Percentiles rank a stretch among this genome's conserved stretches.
phyloP scores from a whole-genome alignment of 2,888 invertebrate genomes.

The Drosophila nigricruria region DNA sequence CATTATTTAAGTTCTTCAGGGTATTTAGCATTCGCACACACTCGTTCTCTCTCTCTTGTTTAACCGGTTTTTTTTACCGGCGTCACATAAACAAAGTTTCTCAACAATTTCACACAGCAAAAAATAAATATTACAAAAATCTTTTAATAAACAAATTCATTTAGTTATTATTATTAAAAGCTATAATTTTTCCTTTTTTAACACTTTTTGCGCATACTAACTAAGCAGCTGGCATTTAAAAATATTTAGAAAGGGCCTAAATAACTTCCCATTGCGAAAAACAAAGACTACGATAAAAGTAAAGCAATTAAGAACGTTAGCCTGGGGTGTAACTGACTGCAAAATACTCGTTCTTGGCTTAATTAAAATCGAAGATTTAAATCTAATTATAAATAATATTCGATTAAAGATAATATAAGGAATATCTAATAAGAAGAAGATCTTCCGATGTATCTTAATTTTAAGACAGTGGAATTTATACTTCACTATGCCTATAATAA shows the following conservation, averaged over 20 bases:
- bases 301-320: not conserved
- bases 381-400: not conserved
- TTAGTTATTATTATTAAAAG: slow-evolving; percentile 37
- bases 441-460: not conserved
- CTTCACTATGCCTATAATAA: too few relatives aligned
- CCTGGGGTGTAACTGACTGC: not conserved
- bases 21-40: not conserved
- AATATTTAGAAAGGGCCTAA: slow-evolving; percentile 40
- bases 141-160: slow-evolving; percentile 43
- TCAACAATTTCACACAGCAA: slow-evolving; percentile 24
- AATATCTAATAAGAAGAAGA: not conserved
- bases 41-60: not conserved
- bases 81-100: slow-evolving; percentile 14
- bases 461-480: not conserved
- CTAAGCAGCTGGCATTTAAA: slow-evolving; percentile 18
- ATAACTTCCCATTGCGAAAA: slow-evolving; percentile 21
- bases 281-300: slow-evolving; percentile 8
- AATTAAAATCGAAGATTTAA: not conserved
- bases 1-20: not conserved
- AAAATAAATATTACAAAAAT: slow-evolving; percentile 35
- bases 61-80: slow-evolving; percentile 31
- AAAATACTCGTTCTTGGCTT: not conserved
- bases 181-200: slow-evolving; percentile 14
- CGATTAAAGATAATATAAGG: not conserved
- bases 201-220: slow-evolving; percentile 9